These are phyloP conservation scores for Acronicta psi DNA, from an alignment of 2,888 invertebrate species.

Conservation along the genomic window DNA sequence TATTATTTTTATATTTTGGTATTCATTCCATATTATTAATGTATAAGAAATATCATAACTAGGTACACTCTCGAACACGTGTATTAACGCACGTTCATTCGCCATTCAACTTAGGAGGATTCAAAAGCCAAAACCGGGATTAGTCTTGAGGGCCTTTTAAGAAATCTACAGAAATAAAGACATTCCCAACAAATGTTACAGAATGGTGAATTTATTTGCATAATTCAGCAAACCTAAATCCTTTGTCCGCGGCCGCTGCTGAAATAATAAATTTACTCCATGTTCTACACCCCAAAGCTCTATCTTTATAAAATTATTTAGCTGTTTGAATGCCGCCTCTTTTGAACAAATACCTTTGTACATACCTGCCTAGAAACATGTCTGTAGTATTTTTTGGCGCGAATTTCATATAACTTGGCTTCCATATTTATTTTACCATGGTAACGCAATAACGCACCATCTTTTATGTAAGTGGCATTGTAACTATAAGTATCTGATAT, in stretches of 20 bases:
- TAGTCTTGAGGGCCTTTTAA: conserved; percentile 82
- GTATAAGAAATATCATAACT: too few relatives aligned
- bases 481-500: conserved; percentile 72
- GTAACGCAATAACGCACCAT: conserved; percentile 52
- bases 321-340: conserved; percentile 76
- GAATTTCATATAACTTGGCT: conserved; percentile 44
- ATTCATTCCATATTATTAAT: too few relatives aligned
- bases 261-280: conserved; percentile 87
- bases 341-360: conserved; percentile 53
- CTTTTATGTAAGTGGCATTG: conserved; percentile 67
- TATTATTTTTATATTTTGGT: conserved; percentile 10
- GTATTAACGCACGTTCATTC: conserved; percentile 69
- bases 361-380: conserved; percentile 1
- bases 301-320: conserved; percentile 84
- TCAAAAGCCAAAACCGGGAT: conserved; percentile 80
- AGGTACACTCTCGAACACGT: conserved; percentile 69
- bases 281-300: conserved; percentile 82
- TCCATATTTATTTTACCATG: conserved; percentile 43
- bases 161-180: conserved; percentile 87
- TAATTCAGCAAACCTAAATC: conserved; percentile 87
- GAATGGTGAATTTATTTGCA: conserved; percentile 89
- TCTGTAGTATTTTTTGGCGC: conserved; percentile 31
- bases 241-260: conserved; percentile 84
- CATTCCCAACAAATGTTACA: conserved; percentile 88
- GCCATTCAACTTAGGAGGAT: conserved; percentile 73